phyloP scores from a whole-genome alignment of 37 sponge, comb jelly and placozoan species.

The Cladorhizidae sp. region DNA sequence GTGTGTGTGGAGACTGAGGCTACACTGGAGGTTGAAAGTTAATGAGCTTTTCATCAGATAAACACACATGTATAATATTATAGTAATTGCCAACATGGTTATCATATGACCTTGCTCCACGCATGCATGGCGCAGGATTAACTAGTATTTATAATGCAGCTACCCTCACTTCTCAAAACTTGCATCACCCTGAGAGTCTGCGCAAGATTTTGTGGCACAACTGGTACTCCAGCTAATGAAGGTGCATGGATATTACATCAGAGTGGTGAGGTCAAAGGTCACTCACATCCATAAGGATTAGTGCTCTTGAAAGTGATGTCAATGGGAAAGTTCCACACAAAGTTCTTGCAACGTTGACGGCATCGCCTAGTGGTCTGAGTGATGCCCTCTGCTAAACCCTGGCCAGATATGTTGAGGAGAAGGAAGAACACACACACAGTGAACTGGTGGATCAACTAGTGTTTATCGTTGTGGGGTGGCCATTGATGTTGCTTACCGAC shows the following conservation, averaged over 20 bases:
- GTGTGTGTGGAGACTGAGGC: no score
- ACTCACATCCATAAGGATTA: conserved; percentile 95
- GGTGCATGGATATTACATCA: no score
- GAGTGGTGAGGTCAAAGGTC: background rate
- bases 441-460: background rate
- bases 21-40: no score
- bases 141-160: background rate
- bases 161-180: background rate
- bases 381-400: conserved; percentile 95
- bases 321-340: conserved; percentile 98
- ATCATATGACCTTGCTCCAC: no score
- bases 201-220: background rate
- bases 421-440: background rate
- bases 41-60: no score
- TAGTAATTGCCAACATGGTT: no score
- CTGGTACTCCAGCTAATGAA: background rate
- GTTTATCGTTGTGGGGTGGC: background rate
- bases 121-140: no score
- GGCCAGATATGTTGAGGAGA: background rate
- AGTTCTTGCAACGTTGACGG: conserved; percentile 63
- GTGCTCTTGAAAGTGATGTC: conserved; percentile 95
- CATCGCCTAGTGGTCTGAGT: conserved; percentile 93
- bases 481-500: conserved; percentile 60
- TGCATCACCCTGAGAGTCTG: background rate
- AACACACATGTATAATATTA: no score